phyloP scores from a whole-genome alignment of 2,888 invertebrate genomes.

The Falcaria lacertinaria region DNA sequence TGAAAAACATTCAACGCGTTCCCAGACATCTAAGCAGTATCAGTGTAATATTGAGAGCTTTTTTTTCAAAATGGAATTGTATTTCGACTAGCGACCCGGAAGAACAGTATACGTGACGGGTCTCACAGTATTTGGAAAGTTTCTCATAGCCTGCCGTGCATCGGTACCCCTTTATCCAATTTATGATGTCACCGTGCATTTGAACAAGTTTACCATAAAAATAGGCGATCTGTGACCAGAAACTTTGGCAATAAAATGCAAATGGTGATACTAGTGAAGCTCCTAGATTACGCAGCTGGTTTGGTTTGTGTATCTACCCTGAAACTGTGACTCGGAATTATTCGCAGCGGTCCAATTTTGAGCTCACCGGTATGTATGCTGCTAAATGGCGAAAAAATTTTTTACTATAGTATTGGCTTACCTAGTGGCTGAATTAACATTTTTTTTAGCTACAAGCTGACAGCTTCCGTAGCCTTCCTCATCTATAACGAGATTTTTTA shows the following conservation, averaged over 20 bases:
- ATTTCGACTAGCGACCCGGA: slow-evolving; percentile 2
- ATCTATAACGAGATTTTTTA: too few relatives aligned
- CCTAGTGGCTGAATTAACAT: too few relatives aligned
- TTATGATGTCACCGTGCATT: slow-evolving; percentile 72
- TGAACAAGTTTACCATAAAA: slow-evolving; percentile 78
- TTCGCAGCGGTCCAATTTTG: slow-evolving; percentile 10
- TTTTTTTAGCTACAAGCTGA: too few relatives aligned
- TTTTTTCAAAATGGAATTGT: not conserved
- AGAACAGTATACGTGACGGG: not conserved
- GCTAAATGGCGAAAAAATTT: not conserved
- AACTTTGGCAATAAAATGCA: slow-evolving; percentile 78
- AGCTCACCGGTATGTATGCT: slow-evolving; percentile 1
- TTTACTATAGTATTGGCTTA: too few relatives aligned
- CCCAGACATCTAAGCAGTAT: too few relatives aligned
- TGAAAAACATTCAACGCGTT: too few relatives aligned
- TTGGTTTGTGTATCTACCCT: slow-evolving; percentile 12
- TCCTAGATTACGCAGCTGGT: slow-evolving; percentile 33
- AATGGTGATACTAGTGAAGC: slow-evolving; percentile 64
- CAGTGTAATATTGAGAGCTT: slow-evolving; percentile 10
- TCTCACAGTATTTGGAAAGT: slow-evolving; percentile 36
- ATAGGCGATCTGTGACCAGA: slow-evolving; percentile 68
- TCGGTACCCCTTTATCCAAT: slow-evolving; percentile 67
- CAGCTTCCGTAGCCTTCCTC: too few relatives aligned
- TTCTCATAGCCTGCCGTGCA: slow-evolving; percentile 55
- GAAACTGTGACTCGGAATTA: slow-evolving; percentile 6